Conservation (phyloP, 2,113 vertebrate species). For the Castor canadensis region DNA sequence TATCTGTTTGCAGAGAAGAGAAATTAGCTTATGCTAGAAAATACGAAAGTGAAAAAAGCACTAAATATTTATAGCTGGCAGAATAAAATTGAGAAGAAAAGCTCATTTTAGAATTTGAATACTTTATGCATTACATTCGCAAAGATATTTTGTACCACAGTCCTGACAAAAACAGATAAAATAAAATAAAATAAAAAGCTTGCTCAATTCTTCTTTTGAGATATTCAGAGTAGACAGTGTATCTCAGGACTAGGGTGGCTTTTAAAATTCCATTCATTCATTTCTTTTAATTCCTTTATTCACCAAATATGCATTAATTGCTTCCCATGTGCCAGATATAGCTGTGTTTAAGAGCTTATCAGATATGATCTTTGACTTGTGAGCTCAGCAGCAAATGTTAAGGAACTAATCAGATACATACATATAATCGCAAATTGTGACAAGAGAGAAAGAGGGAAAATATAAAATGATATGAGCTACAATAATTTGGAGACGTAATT, state of each 20-base stretch:
- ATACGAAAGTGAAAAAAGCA: conserved; percentile 59
- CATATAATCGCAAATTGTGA: neutral
- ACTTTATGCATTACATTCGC: conserved; percentile 63
- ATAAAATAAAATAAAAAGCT: conserved; percentile 39
- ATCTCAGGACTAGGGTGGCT: neutral
- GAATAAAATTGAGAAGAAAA: conserved; percentile 49
- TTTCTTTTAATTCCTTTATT: conserved; percentile 24
- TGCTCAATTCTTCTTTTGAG: neutral
- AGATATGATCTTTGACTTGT: neutral
- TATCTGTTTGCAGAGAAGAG: conserved; percentile 53
- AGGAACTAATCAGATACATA: neutral
- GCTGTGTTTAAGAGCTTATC: no score
- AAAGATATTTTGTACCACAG: conserved; percentile 29
- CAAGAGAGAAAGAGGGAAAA: neutral
- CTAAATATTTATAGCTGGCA: conserved; percentile 71
- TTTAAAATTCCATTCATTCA: neutral
- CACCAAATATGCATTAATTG: neutral
- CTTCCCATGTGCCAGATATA: neutral
- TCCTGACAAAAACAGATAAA: conserved; percentile 63
- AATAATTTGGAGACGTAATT: neutral
- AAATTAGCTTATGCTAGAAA: conserved; percentile 57
- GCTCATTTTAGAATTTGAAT: conserved; percentile 74
- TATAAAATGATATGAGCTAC: neutral
- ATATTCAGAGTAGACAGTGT: neutral
- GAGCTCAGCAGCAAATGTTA: neutral